phyloP scores from a whole-genome alignment of 2,113 vertebrate species.

The Anthoscopus minutus region DNA sequence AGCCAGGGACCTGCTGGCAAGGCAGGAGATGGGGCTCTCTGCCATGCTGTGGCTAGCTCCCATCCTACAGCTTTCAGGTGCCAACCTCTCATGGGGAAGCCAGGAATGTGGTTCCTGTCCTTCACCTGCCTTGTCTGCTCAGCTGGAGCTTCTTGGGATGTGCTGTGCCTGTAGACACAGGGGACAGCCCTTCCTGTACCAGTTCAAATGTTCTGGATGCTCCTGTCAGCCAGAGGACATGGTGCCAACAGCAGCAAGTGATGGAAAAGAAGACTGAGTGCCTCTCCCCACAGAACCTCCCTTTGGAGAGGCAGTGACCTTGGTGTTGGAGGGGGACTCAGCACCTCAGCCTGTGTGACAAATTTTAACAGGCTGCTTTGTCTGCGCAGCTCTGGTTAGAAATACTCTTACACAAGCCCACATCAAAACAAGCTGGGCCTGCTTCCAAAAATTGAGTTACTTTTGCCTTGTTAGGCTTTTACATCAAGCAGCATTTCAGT shows the following conservation, averaged over 20 bases:
- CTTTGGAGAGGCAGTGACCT: fast-evolving
- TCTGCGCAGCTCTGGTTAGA: not conserved
- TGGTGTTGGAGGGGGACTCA: fast-evolving
- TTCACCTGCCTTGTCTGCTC: not conserved
- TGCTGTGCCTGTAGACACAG: not conserved
- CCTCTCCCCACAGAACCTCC: not conserved
- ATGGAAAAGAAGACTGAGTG: not conserved
- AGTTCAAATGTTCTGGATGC: not conserved
- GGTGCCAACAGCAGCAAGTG: not conserved
- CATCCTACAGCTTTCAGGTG: not conserved
- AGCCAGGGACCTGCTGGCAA: not conserved
- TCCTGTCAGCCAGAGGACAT: not conserved
- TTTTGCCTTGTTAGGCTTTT: not conserved
- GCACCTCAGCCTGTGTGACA: not conserved
- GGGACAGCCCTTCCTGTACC: not conserved
- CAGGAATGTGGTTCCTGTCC: not conserved
- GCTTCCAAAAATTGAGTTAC: not conserved
- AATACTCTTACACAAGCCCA: not conserved
- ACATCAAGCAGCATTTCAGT: not conserved
- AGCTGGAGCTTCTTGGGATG: not conserved
- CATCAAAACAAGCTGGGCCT: not conserved
- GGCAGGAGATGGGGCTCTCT: not conserved
- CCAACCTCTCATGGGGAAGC: not conserved
- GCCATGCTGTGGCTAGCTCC: not conserved
- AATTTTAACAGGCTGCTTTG: not conserved